Evolutionary conservation across 2,113 vertebrate genomes (phyloP).

Genomic region (Coregonus clupeaformis): DNA sequence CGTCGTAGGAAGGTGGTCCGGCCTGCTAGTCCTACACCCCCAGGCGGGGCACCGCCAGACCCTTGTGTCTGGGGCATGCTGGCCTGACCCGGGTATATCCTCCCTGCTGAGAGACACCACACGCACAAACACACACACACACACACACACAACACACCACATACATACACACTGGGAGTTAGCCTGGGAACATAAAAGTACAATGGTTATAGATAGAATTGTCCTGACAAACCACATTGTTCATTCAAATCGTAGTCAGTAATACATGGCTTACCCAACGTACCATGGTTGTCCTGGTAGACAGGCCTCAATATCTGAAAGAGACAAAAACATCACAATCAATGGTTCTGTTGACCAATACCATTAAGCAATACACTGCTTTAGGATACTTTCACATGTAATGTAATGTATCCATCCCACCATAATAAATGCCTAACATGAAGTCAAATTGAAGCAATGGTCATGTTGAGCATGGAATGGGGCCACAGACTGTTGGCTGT

Average conservation of each 20-base stretch:
- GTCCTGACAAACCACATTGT: not conserved
- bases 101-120: conserved; percentile 40
- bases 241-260: not conserved
- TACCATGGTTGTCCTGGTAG: conserved; percentile 73
- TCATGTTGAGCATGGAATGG: not conserved
- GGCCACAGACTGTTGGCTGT: no score
- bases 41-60: not conserved
- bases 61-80: conserved; percentile 35
- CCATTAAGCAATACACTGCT: not conserved
- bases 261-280: conserved; percentile 71
- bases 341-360: not conserved
- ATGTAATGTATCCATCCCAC: not conserved
- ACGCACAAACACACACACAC: no score
- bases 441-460: not conserved
- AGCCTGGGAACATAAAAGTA: not conserved
- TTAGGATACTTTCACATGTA: not conserved
- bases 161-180: not conserved
- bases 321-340: not conserved
- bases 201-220: no score
- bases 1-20: conserved; percentile 81
- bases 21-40: conserved; percentile 52
- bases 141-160: conserved; percentile 11
- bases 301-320: conserved; percentile 80
- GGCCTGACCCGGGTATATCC: conserved; percentile 62
- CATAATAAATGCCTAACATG: not conserved